Conservation (phyloP, 2,797 vertebrate genomes). For the Sebastes nivosus region DNA sequence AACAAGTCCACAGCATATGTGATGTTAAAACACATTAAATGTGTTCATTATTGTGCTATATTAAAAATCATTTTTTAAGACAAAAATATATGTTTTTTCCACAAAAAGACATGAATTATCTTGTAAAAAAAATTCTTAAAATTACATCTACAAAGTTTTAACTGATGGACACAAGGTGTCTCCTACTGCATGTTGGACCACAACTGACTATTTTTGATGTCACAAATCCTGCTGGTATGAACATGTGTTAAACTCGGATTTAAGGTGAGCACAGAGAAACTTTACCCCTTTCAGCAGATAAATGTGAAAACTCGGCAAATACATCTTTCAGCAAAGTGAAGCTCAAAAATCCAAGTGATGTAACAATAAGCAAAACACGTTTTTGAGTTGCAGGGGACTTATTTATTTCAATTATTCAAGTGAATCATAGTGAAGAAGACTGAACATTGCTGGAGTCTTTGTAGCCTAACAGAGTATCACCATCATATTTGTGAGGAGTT, state of each 20-base stretch:
- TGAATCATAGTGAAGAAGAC: not conserved
- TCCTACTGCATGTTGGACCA: not conserved
- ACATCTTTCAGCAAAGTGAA: not conserved
- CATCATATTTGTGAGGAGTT: slow-evolving; percentile 2
- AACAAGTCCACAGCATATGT: not conserved
- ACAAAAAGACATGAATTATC: not conserved
- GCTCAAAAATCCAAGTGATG: not conserved
- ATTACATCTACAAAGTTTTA: not conserved
- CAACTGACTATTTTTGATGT: not conserved
- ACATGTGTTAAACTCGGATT: not conserved
- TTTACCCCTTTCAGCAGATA: not conserved
- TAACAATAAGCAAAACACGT: not conserved
- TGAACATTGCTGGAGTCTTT: not conserved
- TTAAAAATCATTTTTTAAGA: not conserved
- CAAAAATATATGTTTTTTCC: not conserved
- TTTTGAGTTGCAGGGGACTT: not conserved
- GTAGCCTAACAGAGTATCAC: not conserved
- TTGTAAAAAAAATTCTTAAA: not conserved
- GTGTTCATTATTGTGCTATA: not conserved
- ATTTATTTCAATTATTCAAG: not conserved
- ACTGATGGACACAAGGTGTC: not conserved
- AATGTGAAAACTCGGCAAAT: not conserved
- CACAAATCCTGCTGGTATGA: not conserved
- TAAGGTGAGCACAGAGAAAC: not conserved
- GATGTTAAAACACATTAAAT: not conserved